Conservation (phyloP, 1,140 invertebrate species). For the Acarapis woodi region DNA sequence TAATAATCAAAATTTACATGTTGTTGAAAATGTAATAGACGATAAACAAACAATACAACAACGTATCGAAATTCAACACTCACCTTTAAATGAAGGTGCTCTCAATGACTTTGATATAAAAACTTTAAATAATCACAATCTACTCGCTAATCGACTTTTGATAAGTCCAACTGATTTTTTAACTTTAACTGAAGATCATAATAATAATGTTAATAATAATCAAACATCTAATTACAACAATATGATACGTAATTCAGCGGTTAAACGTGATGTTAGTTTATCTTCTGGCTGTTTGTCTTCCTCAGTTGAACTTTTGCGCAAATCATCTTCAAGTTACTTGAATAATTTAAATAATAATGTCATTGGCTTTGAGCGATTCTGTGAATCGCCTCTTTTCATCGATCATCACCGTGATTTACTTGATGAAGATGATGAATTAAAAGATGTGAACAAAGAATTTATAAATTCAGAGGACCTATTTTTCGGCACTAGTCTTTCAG, state of each 20-base stretch:
- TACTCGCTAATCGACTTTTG: conserved; percentile 1
- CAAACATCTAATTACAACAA: no score
- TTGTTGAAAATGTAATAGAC: background rate
- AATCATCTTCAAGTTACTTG: no score
- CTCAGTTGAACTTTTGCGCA: no score
- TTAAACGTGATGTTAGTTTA: conserved; percentile 6
- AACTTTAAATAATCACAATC: background rate
- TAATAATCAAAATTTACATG: background rate
- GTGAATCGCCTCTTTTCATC: conserved; percentile 5
- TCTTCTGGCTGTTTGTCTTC: conserved; percentile 4
- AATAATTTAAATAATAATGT: background rate
- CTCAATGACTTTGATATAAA: background rate
- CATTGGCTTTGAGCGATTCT: conserved; percentile 6
- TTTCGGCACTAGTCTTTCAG: no score
- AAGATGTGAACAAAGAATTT: no score
- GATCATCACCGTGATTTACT: conserved; percentile 3
- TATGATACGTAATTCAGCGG: background rate
- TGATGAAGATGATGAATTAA: no score
- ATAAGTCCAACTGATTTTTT: conserved; percentile 7
- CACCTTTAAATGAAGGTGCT: no score
- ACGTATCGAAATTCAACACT: background rate
- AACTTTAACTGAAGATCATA: conserved; percentile 1
- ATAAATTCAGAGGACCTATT: no score
- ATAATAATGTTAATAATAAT: background rate
- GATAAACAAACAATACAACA: background rate